Conservation (phyloP, 1,140 invertebrate species). For the Oryzaephilus surinamensis region DNA sequence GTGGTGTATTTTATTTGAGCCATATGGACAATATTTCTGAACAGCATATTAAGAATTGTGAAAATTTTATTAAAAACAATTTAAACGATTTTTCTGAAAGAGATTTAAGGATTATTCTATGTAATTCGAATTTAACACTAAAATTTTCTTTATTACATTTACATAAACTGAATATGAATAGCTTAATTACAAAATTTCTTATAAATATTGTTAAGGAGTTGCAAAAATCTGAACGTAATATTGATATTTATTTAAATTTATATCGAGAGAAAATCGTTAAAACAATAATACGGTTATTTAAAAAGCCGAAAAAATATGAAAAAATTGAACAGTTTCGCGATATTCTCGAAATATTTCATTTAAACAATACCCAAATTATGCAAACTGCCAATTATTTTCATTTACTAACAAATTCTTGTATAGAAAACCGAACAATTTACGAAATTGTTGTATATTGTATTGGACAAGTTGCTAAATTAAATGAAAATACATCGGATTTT, state of each 20-base stretch:
- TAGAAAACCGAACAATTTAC: too few relatives aligned
- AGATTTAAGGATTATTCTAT: neutral
- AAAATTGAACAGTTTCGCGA: constrained; percentile 16
- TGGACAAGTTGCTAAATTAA: too few relatives aligned
- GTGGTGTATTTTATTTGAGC: constrained; percentile 20
- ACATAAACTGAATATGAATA: too few relatives aligned
- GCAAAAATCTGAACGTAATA: constrained; percentile 33
- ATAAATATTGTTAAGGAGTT: constrained; percentile 33
- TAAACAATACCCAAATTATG: too few relatives aligned
- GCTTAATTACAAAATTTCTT: constrained; percentile 41
- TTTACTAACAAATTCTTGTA: too few relatives aligned
- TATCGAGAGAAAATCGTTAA: constrained; percentile 39
- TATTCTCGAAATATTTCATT: constrained; percentile 8
- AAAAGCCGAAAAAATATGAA: constrained; percentile 28
- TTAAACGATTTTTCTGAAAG: neutral
- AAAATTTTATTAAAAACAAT: constrained; percentile 1
- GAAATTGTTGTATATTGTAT: too few relatives aligned
- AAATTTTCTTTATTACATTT: too few relatives aligned
- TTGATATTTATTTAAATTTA: constrained; percentile 32
- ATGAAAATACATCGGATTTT: too few relatives aligned
- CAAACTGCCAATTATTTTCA: too few relatives aligned
- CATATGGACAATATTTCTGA: constrained; percentile 1
- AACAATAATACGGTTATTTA: constrained; percentile 36
- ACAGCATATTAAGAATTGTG: constrained; percentile 3
- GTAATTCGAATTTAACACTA: too few relatives aligned